phyloP scores from a whole-genome alignment of 2,888 invertebrate species.

The Brachyopa scutellaris region DNA sequence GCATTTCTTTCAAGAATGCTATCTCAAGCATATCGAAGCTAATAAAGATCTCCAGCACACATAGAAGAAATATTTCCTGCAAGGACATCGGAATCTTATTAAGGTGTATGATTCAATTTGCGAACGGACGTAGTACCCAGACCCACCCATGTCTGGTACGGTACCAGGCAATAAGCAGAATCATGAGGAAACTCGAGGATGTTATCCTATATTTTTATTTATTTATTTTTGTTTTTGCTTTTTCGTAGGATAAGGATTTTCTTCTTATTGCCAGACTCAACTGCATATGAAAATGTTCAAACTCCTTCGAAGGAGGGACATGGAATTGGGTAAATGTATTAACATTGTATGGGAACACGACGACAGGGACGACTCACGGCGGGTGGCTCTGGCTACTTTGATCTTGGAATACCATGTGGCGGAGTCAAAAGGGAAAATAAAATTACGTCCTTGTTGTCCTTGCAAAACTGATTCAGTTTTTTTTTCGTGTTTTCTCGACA shows the following conservation, averaged over 20 bases:
- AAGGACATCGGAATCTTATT: conserved; percentile 61
- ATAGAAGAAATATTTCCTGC: conserved; percentile 53
- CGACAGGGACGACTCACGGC: background rate
- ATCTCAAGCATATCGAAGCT: conserved; percentile 19
- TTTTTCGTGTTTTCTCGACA: background rate
- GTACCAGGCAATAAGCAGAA: background rate
- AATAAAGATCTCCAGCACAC: conserved; percentile 44
- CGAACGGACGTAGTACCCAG: too few relatives aligned
- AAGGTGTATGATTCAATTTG: conserved; percentile 66
- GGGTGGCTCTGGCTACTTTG: background rate
- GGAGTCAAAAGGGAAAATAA: background rate
- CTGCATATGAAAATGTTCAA: conserved; percentile 47
- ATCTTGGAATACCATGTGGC: background rate
- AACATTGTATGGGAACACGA: conserved; percentile 2
- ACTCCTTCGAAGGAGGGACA: conserved; percentile 1
- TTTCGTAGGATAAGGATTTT: background rate
- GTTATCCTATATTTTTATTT: conserved; percentile 10
- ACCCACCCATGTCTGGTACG: too few relatives aligned
- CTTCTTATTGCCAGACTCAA: conserved; percentile 28
- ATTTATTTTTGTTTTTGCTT: too few relatives aligned
- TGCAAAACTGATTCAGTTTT: background rate
- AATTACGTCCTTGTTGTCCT: background rate
- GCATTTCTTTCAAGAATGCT: conserved; percentile 26
- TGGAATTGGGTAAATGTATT: conserved; percentile 33
- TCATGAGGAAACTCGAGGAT: conserved; percentile 23